A percentile compares a stretch with the other conserved stretches of the same genome.
Conservation (phyloP, 2,797 vertebrate species). For the Moxostoma hubbsi region DNA sequence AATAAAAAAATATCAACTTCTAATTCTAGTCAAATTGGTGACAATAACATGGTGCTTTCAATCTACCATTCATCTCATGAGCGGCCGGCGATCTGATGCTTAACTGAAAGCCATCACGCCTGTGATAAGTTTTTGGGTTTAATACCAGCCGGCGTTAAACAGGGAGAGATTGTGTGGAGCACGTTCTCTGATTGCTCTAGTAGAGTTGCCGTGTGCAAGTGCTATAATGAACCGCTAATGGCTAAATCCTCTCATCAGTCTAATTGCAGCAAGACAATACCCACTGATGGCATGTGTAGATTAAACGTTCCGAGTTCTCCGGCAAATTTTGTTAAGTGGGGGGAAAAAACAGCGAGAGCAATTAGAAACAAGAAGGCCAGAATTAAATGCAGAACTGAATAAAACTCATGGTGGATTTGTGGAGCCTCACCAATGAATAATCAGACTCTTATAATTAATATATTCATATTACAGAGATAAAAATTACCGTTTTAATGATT, state of each 20-base stretch:
- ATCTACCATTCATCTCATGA: slow-evolving; percentile 6
- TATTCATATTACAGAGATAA: slow-evolving; percentile 44
- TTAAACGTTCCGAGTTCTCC: slow-evolving; percentile 54
- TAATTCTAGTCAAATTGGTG: too few relatives aligned
- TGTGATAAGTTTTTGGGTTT: slow-evolving; percentile 19
- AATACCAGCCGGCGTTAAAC: slow-evolving; percentile 35
- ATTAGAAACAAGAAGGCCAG: slow-evolving; percentile 59
- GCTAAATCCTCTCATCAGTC: slow-evolving; percentile 58
- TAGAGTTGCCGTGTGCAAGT: slow-evolving; percentile 29
- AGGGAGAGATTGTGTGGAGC: slow-evolving; percentile 30
- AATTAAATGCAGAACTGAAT: slow-evolving; percentile 57
- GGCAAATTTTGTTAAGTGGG: slow-evolving; percentile 50
- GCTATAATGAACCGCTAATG: slow-evolving; percentile 59
- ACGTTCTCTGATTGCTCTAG: slow-evolving; percentile 48
- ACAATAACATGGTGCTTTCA: background rate
- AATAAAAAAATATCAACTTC: background rate
- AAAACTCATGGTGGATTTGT: slow-evolving; percentile 52
- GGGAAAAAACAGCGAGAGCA: slow-evolving; percentile 39
- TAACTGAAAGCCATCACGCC: background rate
- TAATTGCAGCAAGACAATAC: slow-evolving; percentile 63
- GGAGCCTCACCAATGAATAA: slow-evolving; percentile 51
- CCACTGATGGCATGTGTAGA: slow-evolving; percentile 59
- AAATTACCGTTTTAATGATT: slow-evolving; percentile 47
- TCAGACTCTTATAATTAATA: slow-evolving; percentile 48
- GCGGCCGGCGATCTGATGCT: slow-evolving; percentile 3